Conservation (phyloP, 2,888 invertebrate species). For the Psylliodes chrysocephalus region DNA sequence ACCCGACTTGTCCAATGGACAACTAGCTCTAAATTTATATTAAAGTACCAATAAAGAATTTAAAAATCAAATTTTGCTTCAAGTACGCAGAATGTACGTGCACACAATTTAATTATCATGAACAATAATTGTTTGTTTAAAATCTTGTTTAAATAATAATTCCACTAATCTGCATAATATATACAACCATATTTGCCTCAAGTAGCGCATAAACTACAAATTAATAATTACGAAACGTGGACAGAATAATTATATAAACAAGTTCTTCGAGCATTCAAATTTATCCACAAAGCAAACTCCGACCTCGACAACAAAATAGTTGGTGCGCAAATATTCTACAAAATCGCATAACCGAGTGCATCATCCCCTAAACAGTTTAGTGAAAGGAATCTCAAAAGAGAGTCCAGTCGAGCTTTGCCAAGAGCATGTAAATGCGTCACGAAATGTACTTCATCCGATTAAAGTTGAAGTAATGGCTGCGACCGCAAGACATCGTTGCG, state of each 20-base stretch:
- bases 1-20: too few species aligned
- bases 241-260: background rate
- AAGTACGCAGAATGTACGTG: too few species aligned
- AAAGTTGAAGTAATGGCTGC: slow-evolving; percentile 10
- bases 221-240: too few species aligned
- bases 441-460: slow-evolving; percentile 20
- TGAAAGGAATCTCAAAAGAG: slow-evolving; percentile 3
- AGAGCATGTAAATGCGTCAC: slow-evolving; percentile 18
- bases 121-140: too few species aligned
- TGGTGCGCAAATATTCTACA: background rate
- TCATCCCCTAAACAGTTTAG: background rate
- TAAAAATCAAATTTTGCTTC: too few species aligned
- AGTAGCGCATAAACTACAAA: too few species aligned
- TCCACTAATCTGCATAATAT: too few species aligned
- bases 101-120: too few species aligned
- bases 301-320: background rate
- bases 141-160: too few species aligned
- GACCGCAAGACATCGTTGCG: slow-evolving; percentile 24
- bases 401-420: slow-evolving; percentile 5
- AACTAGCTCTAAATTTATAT: too few species aligned
- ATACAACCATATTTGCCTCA: too few species aligned
- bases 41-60: too few species aligned
- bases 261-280: background rate
- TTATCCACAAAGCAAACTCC: background rate
- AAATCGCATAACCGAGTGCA: background rate